A percentile compares a stretch with the other conserved stretches of the same genome.
phyloP scores from a whole-genome alignment of 2,797 vertebrate species.

The Eupleurogrammus muticus region DNA sequence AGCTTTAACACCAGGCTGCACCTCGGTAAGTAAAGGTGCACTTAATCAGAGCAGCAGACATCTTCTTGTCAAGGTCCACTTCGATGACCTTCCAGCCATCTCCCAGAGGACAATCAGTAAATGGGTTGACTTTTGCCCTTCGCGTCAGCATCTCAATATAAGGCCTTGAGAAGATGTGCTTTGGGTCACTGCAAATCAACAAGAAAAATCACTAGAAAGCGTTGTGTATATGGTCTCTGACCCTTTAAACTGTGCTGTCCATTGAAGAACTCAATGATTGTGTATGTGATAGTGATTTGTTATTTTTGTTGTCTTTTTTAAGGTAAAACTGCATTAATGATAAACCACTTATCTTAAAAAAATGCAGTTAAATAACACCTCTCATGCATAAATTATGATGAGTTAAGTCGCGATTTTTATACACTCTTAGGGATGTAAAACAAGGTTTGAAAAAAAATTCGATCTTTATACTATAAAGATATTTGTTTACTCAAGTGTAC shows the following conservation, averaged over 20 bases:
- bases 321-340: neutral
- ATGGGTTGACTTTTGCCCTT: constrained; percentile 77
- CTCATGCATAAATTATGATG: too few species aligned
- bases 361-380: neutral
- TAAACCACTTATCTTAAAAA: neutral
- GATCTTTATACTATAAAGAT: too few species aligned
- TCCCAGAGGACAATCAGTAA: constrained; percentile 66
- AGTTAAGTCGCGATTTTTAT: too few species aligned
- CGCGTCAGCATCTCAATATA: constrained; percentile 78
- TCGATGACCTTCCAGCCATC: constrained; percentile 75
- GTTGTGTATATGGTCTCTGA: neutral
- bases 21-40: constrained; percentile 80
- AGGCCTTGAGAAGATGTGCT: constrained; percentile 76
- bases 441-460: too few species aligned
- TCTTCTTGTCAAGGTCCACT: constrained; percentile 72
- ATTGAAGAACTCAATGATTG: neutral
- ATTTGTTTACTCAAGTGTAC: too few species aligned
- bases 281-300: neutral
- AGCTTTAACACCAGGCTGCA: constrained; percentile 34
- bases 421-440: too few species aligned
- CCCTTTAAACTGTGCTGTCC: neutral
- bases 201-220: neutral
- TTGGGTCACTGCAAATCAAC: constrained; percentile 74
- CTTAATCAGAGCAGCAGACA: constrained; percentile 71
- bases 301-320: neutral